These are phyloP conservation scores for Adelges cooleyi DNA, from an alignment of 1,140 invertebrate species.

Conservation along the genomic window DNA sequence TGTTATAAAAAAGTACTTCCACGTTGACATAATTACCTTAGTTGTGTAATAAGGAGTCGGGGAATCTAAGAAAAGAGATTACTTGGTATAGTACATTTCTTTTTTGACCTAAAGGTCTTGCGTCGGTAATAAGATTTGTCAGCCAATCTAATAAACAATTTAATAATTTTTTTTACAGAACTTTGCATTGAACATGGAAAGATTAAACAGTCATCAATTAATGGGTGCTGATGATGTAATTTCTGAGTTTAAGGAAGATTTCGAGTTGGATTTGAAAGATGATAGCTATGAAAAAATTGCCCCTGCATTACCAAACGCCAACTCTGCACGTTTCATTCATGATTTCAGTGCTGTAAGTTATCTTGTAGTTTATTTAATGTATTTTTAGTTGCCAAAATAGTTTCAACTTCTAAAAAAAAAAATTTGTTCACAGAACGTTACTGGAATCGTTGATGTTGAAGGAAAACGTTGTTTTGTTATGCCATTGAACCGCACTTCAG, in stretches of 20 bases:
- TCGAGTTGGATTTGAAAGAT: constrained; percentile 57
- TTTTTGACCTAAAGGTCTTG: too few relatives aligned
- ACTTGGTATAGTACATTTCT: too few relatives aligned
- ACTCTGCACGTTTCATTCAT: constrained; percentile 71
- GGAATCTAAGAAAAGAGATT: too few relatives aligned
- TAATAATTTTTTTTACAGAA: background rate
- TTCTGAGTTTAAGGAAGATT: constrained; percentile 53
- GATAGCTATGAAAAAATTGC: constrained; percentile 62
- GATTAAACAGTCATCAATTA: background rate
- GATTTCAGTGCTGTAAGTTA: constrained; percentile 64
- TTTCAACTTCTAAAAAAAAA: background rate
- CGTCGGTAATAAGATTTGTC: too few relatives aligned
- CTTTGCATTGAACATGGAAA: background rate
- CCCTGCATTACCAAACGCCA: constrained; percentile 56
- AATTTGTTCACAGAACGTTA: constrained; percentile 49
- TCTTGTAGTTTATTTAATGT: too few relatives aligned
- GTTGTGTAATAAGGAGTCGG: too few relatives aligned
- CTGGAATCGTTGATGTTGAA: constrained; percentile 72
- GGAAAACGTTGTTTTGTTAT: constrained; percentile 73
- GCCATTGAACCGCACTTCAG: constrained; percentile 66
- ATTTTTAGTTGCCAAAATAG: background rate
- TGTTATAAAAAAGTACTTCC: too few relatives aligned
- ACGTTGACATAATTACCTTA: too few relatives aligned
- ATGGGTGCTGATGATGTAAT: background rate
- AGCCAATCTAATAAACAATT: too few relatives aligned